phyloP scores from a whole-genome alignment of 2,888 invertebrate genomes.

The Lochmaea crataegi region DNA sequence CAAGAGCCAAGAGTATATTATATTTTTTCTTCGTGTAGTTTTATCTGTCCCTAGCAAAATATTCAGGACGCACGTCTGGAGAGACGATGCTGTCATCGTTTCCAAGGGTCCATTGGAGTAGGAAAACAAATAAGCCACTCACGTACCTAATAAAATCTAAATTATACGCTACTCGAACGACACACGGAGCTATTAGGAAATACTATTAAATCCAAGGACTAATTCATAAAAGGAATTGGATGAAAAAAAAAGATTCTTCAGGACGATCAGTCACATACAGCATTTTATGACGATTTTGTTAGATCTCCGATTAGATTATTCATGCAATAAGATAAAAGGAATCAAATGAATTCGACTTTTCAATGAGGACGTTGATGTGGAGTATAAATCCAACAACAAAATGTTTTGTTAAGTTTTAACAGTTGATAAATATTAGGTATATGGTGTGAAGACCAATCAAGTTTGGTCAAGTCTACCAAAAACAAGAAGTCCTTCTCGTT shows the following conservation, averaged over 20 bases:
- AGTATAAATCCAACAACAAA: too few relatives aligned
- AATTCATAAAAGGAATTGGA: not conserved
- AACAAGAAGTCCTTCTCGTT: too few relatives aligned
- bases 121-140: constrained; percentile 22
- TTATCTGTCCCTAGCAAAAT: not conserved
- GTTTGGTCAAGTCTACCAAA: too few relatives aligned
- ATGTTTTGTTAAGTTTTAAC: too few relatives aligned
- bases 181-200: constrained; percentile 16
- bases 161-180: constrained; percentile 18
- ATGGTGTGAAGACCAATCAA: too few relatives aligned
- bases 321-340: not conserved
- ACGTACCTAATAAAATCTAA: constrained; percentile 28
- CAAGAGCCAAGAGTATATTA: too few relatives aligned
- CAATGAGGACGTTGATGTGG: too few relatives aligned
- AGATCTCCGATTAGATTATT: not conserved
- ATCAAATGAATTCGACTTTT: too few relatives aligned
- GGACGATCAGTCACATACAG: not conserved
- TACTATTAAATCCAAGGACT: constrained; percentile 16
- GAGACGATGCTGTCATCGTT: not conserved
- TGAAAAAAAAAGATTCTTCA: not conserved
- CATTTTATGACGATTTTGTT: not conserved
- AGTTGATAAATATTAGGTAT: too few relatives aligned
- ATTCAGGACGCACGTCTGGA: constrained; percentile 5
- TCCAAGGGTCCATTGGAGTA: not conserved
- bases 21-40: not conserved